phyloP scores from a whole-genome alignment of 2,113 vertebrate genomes.

The Empidonax alnorum region DNA sequence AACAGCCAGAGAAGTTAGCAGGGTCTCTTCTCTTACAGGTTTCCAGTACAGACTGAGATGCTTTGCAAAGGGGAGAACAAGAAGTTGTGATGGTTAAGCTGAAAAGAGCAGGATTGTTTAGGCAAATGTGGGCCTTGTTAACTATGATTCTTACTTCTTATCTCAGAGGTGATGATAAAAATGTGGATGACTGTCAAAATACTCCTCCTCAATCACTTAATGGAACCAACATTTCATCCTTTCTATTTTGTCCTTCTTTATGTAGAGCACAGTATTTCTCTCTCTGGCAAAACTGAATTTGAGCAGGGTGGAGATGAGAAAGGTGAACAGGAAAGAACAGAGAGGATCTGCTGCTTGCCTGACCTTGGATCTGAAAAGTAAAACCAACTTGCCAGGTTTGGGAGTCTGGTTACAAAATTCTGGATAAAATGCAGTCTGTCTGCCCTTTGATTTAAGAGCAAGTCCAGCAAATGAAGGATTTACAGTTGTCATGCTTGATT shows the following conservation, averaged over 20 bases:
- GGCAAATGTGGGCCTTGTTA: neutral
- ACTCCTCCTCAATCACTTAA: neutral
- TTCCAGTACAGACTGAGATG: neutral
- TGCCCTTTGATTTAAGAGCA: neutral
- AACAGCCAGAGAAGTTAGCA: slow-evolving; percentile 16
- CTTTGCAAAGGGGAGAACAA: neutral
- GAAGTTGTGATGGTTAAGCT: neutral
- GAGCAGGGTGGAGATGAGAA: neutral
- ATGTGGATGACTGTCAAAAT: neutral
- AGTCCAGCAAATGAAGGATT: neutral
- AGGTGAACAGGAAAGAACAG: neutral
- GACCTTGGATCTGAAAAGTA: neutral
- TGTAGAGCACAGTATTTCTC: neutral
- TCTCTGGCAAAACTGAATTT: neutral
- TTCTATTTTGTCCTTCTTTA: neutral
- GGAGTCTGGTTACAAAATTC: neutral
- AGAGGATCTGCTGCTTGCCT: neutral
- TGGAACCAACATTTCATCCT: neutral
- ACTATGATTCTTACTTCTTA: neutral
- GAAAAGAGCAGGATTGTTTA: neutral
- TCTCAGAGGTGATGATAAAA: neutral
- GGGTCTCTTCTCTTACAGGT: neutral
- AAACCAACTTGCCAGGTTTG: neutral
- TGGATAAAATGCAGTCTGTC: neutral
- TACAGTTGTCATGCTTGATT: neutral